These are phyloP conservation scores for Nothura maculosa DNA, from an alignment of 2,797 vertebrate species.

Conservation along the genomic window DNA sequence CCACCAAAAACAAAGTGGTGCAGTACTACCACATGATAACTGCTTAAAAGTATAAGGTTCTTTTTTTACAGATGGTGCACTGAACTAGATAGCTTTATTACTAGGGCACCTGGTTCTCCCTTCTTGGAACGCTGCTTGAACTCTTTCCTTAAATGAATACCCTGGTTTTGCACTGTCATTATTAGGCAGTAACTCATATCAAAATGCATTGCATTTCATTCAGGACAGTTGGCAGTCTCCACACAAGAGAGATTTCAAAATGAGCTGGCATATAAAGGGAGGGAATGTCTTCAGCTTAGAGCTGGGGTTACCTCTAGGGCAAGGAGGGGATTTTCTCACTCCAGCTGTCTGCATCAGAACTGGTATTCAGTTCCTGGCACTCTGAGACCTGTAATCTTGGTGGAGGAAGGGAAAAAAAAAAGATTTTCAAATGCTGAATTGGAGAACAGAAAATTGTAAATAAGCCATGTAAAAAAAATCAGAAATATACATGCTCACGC, in stretches of 20 bases:
- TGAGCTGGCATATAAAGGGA: slow-evolving; percentile 45
- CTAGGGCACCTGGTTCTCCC: background rate
- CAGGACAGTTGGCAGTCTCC: slow-evolving; percentile 77
- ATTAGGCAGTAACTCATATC: slow-evolving; percentile 60
- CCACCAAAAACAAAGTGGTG: slow-evolving; percentile 19
- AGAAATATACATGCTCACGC: background rate
- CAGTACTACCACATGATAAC: slow-evolving; percentile 23
- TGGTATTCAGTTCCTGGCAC: background rate
- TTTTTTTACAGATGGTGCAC: slow-evolving; percentile 40
- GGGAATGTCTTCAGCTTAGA: slow-evolving; percentile 41
- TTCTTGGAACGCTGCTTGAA: slow-evolving; percentile 57
- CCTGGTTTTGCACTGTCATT: slow-evolving; percentile 67
- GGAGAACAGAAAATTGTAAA: background rate
- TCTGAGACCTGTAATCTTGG: slow-evolving; percentile 10
- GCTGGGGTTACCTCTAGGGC: slow-evolving; percentile 31
- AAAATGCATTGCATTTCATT: slow-evolving; percentile 69
- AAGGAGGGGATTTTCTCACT: slow-evolving; percentile 20
- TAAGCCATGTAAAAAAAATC: background rate
- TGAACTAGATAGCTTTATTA: slow-evolving; percentile 72
- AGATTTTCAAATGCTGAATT: background rate
- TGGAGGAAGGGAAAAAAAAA: accelerated
- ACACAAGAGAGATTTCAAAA: slow-evolving; percentile 72
- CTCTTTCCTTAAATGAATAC: slow-evolving; percentile 68
- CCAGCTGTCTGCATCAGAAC: slow-evolving; percentile 49
- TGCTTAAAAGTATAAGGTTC: slow-evolving; percentile 47